These are phyloP conservation scores for Cremastinae sp. DNA, from an alignment of 2,888 invertebrate species.

Conservation along the genomic window DNA sequence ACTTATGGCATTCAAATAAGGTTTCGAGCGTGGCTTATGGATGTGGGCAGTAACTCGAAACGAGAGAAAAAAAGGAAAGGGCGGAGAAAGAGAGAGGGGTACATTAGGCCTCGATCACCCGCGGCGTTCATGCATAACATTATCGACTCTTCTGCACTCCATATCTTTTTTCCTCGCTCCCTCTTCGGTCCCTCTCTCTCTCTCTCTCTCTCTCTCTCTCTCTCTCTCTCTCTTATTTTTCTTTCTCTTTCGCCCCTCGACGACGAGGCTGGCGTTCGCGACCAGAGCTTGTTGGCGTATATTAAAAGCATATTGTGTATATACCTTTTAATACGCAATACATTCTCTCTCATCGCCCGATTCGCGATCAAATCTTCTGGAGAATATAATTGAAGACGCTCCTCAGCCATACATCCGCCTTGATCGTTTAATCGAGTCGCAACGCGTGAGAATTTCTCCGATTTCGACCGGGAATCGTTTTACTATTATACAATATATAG, in stretches of 20 bases:
- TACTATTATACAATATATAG: background rate
- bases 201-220: background rate
- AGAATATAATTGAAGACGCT: slow-evolving; percentile 21
- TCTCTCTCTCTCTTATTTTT: too few species aligned
- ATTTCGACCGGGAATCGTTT: slow-evolving; percentile 12
- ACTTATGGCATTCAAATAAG: slow-evolving; percentile 69
- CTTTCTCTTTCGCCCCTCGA: slow-evolving; percentile 37
- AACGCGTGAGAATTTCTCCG: slow-evolving; percentile 11
- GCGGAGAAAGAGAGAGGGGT: slow-evolving; percentile 39
- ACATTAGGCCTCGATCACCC: slow-evolving; percentile 71
- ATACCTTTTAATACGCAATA: background rate
- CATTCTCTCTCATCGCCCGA: slow-evolving; percentile 11
- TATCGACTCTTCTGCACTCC: slow-evolving; percentile 56
- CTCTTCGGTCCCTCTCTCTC: slow-evolving; percentile 21
- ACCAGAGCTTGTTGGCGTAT: slow-evolving; percentile 31
- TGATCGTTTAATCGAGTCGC: slow-evolving; percentile 8
- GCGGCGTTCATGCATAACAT: slow-evolving; percentile 69
- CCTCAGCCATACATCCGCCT: background rate
- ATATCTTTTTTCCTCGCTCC: too few species aligned
- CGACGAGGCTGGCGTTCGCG: slow-evolving; percentile 1
- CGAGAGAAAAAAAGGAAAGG: slow-evolving; percentile 5
- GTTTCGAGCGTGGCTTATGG: slow-evolving; percentile 63
- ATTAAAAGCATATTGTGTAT: slow-evolving; percentile 19
- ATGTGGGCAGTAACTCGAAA: slow-evolving; percentile 71
- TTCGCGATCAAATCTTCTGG: slow-evolving; percentile 36